Percentiles rank a stretch among this genome's conserved stretches.
Conservation (phyloP, 1,140 invertebrate species). For the Aethina tumida region DNA sequence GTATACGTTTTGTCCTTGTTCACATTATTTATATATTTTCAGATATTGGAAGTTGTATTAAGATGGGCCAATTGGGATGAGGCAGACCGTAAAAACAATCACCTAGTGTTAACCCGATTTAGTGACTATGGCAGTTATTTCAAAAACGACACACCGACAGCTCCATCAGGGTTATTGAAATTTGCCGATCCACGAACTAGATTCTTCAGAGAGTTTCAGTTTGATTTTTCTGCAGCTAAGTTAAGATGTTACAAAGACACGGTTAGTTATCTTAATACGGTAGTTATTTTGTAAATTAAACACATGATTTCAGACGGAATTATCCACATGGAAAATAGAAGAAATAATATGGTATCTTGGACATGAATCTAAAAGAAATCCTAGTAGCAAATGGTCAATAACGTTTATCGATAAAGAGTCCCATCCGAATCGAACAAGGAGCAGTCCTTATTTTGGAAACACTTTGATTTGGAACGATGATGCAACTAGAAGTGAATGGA, state of each 20-base stretch:
- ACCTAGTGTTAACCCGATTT: slow-evolving; percentile 54
- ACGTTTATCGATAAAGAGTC: slow-evolving; percentile 64
- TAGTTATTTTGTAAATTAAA: slow-evolving; percentile 41
- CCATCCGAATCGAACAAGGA: slow-evolving; percentile 58
- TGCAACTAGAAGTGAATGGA: slow-evolving; percentile 62
- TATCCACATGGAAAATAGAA: slow-evolving; percentile 65
- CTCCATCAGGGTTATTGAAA: slow-evolving; percentile 58
- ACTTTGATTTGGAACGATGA: slow-evolving; percentile 62
- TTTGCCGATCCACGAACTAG: slow-evolving; percentile 69
- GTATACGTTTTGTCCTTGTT: too few species aligned
- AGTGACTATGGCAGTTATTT: slow-evolving; percentile 40
- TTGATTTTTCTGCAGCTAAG: slow-evolving; percentile 68
- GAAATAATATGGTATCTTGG: slow-evolving; percentile 76
- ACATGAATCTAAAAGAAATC: slow-evolving; percentile 65
- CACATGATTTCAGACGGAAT: too few species aligned
- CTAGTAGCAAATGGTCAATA: slow-evolving; percentile 67
- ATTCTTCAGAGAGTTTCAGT: slow-evolving; percentile 61
- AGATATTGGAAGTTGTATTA: slow-evolving; percentile 56
- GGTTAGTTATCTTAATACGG: slow-evolving; percentile 37
- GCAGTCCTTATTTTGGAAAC: slow-evolving; percentile 66
- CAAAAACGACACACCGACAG: slow-evolving; percentile 40
- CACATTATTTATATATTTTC: too few species aligned
- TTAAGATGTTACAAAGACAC: slow-evolving; percentile 74
- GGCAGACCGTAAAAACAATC: slow-evolving; percentile 68
- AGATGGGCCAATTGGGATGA: slow-evolving; percentile 81